Base-by-base conservation (phyloP, 2,888 invertebrate species). In the Euspilapteryx auroguttella region DNA sequence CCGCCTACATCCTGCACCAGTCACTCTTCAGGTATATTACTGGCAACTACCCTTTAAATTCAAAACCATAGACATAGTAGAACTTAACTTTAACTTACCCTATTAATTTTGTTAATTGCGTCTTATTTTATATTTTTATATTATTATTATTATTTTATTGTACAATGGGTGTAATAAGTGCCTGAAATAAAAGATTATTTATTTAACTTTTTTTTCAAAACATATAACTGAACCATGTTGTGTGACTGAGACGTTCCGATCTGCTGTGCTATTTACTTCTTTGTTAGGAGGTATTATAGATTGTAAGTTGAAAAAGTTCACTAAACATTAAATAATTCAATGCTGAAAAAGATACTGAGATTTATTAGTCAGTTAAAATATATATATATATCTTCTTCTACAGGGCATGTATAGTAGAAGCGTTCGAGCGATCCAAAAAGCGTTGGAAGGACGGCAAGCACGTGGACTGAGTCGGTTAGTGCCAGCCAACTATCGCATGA, bases 1-100 rank as follows among this genome's bases (percentile, higher is more conserved):
- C 86, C 40, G 93, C 92, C 0, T 94, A 94, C 53, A 79, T 96
- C 28, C 80, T 91, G 44, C 87, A 94, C 54, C 89, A 93, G 53
- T 86, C 87, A 44, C 71, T 87, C 12, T 96, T 96, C 69, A 86
- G 94, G 94, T 94, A 69, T 40, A 10, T 14, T 6, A 10, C 10
- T 13, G 6, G 9, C 17, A 4, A 14, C 24, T 12, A 24, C 9
- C 9, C 9, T 21, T 21, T 20, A 9, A 28, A 13, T 10, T 24
- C 10, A 24, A 7, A 7, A 31, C 7, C 28, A 8, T 9, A 10
- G n/a, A 10, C 9, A 20, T 11, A n/a, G 21, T 27, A 14, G 27
- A n/a, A 21, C 6, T 20, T 11, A 12, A 27, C 9, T n/a, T 21
- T 11, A 2, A 3, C 3, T 28, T 10, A 3, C n/a, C 4, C 8